These are phyloP conservation scores for Orthonyx spaldingii DNA, from an alignment of 2,113 vertebrate species.

Conservation along the genomic window DNA sequence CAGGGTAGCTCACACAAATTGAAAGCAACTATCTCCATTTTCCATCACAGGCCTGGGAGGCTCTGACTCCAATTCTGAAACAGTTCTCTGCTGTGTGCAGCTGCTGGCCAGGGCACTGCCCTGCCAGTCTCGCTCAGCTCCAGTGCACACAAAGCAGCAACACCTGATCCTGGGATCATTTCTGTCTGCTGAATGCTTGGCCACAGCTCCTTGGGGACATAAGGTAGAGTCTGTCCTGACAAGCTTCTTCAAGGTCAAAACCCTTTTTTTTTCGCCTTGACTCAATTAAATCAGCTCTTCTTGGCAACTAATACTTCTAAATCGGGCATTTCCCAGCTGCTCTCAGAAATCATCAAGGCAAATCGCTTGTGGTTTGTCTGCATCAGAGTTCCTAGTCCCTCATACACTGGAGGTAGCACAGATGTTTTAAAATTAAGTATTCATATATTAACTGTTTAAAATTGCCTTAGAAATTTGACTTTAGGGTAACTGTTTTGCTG, in stretches of 20 bases:
- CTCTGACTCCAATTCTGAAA: not conserved
- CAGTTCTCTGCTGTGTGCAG: not conserved
- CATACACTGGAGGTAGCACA: not conserved
- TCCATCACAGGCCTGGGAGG: not conserved
- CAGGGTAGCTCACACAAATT: not conserved
- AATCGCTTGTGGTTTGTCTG: not conserved
- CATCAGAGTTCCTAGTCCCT: not conserved
- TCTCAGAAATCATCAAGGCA: not conserved
- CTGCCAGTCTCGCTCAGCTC: not conserved
- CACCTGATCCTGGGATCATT: constrained; percentile 47
- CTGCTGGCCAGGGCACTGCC: not conserved
- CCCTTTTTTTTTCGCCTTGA: constrained; percentile 13
- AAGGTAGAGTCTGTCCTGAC: not conserved
- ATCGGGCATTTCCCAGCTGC: not conserved
- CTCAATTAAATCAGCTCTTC: constrained; percentile 26
- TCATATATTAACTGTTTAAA: not conserved
- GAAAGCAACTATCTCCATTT: not conserved
- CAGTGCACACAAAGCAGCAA: constrained; percentile 4
- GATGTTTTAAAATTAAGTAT: not conserved
- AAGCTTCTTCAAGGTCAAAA: constrained; percentile 5
- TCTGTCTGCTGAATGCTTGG: not conserved
- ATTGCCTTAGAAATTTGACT: not conserved
- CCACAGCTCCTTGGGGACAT: constrained; percentile 20
- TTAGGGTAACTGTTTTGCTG: not conserved
- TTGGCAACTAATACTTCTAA: not conserved